A percentile compares a stretch with the other conserved stretches of the same genome.
phyloP scores from a whole-genome alignment of 2,888 invertebrate genomes.

The Aporophyla lueneburgensis region DNA sequence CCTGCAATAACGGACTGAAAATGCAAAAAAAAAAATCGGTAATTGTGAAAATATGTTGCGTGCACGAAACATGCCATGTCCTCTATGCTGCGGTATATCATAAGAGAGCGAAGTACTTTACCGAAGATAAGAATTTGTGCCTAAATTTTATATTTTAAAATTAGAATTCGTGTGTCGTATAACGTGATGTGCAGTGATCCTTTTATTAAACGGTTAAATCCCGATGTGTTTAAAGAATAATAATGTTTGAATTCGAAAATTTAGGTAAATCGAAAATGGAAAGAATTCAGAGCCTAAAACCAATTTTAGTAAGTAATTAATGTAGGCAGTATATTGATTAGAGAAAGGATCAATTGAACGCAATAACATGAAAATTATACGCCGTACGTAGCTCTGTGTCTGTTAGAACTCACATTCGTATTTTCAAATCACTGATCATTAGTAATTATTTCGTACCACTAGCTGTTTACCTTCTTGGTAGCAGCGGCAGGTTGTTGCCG shows the following conservation, averaged over 20 bases:
- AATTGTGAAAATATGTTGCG: background rate
- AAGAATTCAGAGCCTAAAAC: no score
- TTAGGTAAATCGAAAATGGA: background rate
- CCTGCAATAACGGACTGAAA: background rate
- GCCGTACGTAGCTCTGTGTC: background rate
- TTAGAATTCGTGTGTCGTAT: background rate
- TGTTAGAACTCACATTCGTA: background rate
- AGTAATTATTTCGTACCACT: background rate
- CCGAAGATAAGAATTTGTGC: background rate
- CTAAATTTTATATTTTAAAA: background rate
- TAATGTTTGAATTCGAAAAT: conserved; percentile 14
- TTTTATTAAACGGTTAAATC: background rate
- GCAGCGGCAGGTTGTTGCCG: conserved; percentile 96
- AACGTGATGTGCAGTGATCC: background rate
- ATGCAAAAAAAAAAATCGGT: background rate
- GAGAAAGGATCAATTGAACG: background rate
- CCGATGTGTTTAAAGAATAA: background rate
- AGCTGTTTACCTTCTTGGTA: conserved; percentile 94
- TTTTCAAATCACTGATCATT: background rate
- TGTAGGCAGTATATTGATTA: conserved; percentile 15
- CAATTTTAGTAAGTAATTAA: background rate
- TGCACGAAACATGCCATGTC: background rate
- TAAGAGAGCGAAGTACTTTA: no score
- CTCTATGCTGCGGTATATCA: background rate
- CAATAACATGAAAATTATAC: background rate